Base-by-base conservation (phyloP, 1,140 invertebrate genomes). In the Grapholita molesta region DNA sequence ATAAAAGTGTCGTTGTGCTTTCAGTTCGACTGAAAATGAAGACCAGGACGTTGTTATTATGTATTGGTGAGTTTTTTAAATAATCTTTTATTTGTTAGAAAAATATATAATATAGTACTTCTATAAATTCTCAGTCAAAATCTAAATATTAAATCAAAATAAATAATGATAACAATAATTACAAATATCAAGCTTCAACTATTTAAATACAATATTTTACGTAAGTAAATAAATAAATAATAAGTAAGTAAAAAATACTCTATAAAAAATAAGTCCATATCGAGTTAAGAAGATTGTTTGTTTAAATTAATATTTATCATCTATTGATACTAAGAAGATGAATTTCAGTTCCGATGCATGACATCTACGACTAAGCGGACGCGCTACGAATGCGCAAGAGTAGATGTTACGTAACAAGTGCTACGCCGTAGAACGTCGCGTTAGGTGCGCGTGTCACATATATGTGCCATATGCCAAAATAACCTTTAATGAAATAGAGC, bases 21-120 rank as follows among this genome's bases (percentile, higher is more conserved):
- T 88, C 87, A 89, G 87, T 86, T 83, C 84, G 85, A 86, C 82
- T 84, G 76, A 78, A 79, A 69, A 87, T 86, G 85, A 83, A 70
- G 77, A 73, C 74, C 52, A 76, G 74, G 66, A 74, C 77, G 24
- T 66, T 84, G n/a, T 77, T 86, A 66, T 74, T 88, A 52, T 85
- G 83, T 61, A 55, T 87, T 30, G 81, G 86, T 89, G 57, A 87
- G 86, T 84, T 0, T 6, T 52, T 24, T 30, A 67, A 53, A 68
- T 21, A 72, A 11, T 33, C 35, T 9, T 42, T 42, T 42, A 69
- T n/a, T 7, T 48, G 2, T 42, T 61, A 0, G 24, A 30, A 61
- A 48, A 33, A 35, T 21, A 35, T 3, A 3, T 12, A n/a, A n/a
- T n/a, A n/a, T n/a, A n/a, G n/a, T n/a, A n/a, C n/a, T n/a, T n/a